Evolutionary conservation across 2,113 vertebrate species (phyloP).

Genomic region (Benitochromis conjunctus): DNA sequence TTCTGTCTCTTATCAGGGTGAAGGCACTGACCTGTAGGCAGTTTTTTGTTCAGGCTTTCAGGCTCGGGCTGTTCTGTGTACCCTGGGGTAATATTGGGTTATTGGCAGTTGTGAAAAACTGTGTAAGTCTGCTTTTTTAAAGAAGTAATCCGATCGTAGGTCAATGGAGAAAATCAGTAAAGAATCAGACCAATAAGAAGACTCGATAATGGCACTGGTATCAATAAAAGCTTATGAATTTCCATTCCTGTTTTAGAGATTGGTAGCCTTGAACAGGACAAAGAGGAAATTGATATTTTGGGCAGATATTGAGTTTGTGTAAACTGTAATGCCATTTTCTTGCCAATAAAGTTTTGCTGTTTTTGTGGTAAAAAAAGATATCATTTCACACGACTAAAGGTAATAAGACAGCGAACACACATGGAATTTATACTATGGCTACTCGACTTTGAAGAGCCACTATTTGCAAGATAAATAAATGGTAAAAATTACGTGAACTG

Average conservation of each 20-base stretch:
- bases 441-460: not conserved
- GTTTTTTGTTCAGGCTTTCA: not conserved
- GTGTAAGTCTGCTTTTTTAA: not conserved
- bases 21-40: not conserved
- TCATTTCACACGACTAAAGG: not conserved
- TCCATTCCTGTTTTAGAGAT: not conserved
- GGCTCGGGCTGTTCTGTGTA: not conserved
- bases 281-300: not conserved
- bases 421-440: not conserved
- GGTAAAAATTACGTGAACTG: not conserved
- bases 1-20: not conserved
- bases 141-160: not conserved
- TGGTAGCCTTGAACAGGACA: not conserved
- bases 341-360: not conserved
- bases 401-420: not conserved
- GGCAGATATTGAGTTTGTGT: not conserved
- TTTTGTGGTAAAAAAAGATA: slow-evolving; percentile 1
- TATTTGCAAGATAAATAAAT: not conserved
- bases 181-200: not conserved
- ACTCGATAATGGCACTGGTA: not conserved
- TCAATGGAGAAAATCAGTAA: not conserved
- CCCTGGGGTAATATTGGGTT: not conserved
- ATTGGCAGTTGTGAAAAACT: not conserved
- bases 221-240: not conserved
- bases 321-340: not conserved